Percentiles rank a stretch among this genome's conserved stretches.
Conservation (phyloP, 2,797 vertebrate genomes). For the Tachyglossus aculeatus region DNA sequence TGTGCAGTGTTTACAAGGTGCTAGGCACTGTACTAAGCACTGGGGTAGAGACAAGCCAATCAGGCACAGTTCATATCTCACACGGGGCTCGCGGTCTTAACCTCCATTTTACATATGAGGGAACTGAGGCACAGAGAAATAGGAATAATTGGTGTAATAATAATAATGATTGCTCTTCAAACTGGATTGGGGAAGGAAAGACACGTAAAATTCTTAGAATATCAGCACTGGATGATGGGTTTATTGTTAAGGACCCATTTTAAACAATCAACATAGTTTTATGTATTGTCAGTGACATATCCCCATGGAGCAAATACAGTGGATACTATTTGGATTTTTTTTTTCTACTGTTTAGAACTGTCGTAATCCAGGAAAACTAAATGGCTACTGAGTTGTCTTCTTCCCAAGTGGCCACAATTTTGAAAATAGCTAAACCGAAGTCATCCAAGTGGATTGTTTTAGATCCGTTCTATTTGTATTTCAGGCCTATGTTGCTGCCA, state of each 20-base stretch:
- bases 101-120: too few species aligned
- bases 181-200: too few species aligned
- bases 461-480: background rate
- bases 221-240: conserved; percentile 9
- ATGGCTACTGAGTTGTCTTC: background rate
- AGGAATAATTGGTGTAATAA: too few species aligned
- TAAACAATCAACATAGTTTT: conserved; percentile 57
- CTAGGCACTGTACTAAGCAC: too few species aligned
- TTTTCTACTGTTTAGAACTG: conserved; percentile 2
- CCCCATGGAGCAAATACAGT: conserved; percentile 22
- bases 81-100: too few species aligned
- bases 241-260: conserved; percentile 40
- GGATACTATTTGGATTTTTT: conserved; percentile 50
- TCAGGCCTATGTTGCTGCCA: background rate
- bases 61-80: too few species aligned
- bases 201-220: too few species aligned
- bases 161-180: too few species aligned
- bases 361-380: background rate
- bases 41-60: too few species aligned
- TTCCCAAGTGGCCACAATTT: background rate
- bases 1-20: too few species aligned
- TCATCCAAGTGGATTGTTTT: background rate
- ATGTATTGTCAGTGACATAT: conserved; percentile 46
- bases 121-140: too few species aligned
- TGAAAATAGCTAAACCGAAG: background rate